phyloP scores from a whole-genome alignment of 2,888 invertebrate genomes.

The Sialis fuliginosa region DNA sequence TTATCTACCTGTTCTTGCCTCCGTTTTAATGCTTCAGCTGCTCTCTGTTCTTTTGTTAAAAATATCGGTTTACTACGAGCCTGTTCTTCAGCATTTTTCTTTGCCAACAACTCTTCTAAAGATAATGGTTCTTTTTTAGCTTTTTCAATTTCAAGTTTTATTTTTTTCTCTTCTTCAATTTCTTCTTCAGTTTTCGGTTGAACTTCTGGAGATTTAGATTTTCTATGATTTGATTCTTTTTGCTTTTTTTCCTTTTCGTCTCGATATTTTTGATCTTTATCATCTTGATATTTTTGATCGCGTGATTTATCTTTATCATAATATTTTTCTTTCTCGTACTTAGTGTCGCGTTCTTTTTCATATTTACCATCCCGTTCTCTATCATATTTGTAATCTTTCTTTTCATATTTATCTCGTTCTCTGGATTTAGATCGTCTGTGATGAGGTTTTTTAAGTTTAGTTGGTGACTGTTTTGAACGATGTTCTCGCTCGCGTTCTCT shows the following conservation, averaged over 20 bases:
- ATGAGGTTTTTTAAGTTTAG: conserved; percentile 22
- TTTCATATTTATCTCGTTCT: conserved; percentile 20
- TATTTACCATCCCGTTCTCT: conserved; percentile 13
- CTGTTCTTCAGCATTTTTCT: conserved; percentile 91
- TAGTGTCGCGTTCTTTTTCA: conserved; percentile 9
- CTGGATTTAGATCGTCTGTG: conserved; percentile 19
- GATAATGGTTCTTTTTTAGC: conserved; percentile 74
- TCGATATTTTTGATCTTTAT: conserved; percentile 18
- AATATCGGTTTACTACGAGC: conserved; percentile 93
- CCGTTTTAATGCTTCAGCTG: conserved; percentile 70
- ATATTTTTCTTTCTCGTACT: conserved; percentile 14
- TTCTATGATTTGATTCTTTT: conserved; percentile 22
- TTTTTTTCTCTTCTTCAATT: conserved; percentile 12
- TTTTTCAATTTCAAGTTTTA: conserved; percentile 23
- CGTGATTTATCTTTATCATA: conserved; percentile 14
- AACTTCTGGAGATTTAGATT: conserved; percentile 20
- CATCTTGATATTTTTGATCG: conserved; percentile 20
- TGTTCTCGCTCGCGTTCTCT: conserved; percentile 12
- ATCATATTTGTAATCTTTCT: conserved; percentile 10
- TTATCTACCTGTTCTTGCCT: conserved; percentile 80
- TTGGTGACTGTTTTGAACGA: conserved; percentile 19
- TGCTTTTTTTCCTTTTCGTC: conserved; percentile 22
- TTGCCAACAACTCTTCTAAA: conserved; percentile 84
- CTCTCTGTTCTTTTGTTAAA: conserved; percentile 88
- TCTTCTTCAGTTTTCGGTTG: conserved; percentile 17